These are phyloP conservation scores for Bombus fervidus DNA, from an alignment of 1,140 invertebrate species.

Conservation along the genomic window DNA sequence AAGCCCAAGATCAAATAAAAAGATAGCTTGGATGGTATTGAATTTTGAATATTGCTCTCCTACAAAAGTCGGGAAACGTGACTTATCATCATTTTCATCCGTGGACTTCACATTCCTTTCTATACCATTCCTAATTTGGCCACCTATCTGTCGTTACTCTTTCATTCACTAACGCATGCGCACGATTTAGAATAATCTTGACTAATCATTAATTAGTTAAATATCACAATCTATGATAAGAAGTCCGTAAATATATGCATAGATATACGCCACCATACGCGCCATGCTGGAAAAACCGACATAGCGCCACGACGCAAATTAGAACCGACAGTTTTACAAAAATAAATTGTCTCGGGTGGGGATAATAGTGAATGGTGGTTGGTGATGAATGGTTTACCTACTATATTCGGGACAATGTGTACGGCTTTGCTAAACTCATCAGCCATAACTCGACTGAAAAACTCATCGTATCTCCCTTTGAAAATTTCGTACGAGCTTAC, in stretches of 20 bases:
- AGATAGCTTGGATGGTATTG: background rate
- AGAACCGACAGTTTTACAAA: conserved; percentile 59
- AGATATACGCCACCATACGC: conserved; percentile 47
- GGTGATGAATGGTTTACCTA: background rate
- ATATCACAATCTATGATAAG: conserved; percentile 80
- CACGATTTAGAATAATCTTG: conserved; percentile 61
- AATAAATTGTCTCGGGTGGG: conserved; percentile 57
- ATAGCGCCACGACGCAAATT: conserved; percentile 45
- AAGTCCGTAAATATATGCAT: conserved; percentile 54
- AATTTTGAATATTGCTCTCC: background rate
- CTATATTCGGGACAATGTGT: conserved; percentile 24
- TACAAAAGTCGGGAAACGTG: background rate
- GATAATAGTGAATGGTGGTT: background rate
- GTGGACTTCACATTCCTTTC: background rate
- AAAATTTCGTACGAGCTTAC: background rate
- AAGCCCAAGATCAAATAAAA: background rate
- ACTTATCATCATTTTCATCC: background rate
- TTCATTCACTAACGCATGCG: conserved; percentile 40
- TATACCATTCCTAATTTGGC: background rate
- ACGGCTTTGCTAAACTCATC: conserved; percentile 7
- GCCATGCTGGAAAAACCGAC: conserved; percentile 33
- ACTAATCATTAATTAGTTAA: conserved; percentile 69
- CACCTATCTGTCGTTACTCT: background rate
- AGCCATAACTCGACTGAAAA: background rate
- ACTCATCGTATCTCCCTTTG: background rate